Percentiles rank a stretch among this genome's conserved stretches.
These are phyloP conservation scores for Dipodomys merriami DNA, from an alignment of 2,113 vertebrate species.

Conservation along the genomic window DNA sequence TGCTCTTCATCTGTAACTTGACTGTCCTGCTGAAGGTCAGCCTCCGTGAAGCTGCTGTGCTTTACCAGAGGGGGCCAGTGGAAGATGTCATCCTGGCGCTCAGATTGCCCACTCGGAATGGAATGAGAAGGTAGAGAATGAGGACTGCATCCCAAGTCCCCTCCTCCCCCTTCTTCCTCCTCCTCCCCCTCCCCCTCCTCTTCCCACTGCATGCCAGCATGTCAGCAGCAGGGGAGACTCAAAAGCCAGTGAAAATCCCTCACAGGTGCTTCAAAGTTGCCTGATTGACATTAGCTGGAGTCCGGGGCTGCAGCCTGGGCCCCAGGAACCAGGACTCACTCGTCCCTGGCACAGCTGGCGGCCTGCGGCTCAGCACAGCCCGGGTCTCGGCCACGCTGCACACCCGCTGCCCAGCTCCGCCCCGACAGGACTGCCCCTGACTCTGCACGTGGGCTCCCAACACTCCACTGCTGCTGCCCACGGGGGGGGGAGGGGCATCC, in stretches of 20 bases:
- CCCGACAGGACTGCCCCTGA: fast-evolving
- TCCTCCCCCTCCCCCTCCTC: no score
- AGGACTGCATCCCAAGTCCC: neutral
- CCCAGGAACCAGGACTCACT: fast-evolving
- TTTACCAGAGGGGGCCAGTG: neutral
- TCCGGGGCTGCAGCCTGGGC: neutral
- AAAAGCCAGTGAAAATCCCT: neutral
- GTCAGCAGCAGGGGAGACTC: no score
- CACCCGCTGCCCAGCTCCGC: neutral
- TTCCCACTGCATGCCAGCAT: no score
- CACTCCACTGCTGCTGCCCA: neutral
- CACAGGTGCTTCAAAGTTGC: neutral
- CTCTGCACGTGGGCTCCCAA: neutral
- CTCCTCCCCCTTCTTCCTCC: no score
- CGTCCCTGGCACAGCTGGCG: neutral
- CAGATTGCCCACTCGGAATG: neutral
- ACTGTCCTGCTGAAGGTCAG: neutral
- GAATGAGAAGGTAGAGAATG: neutral
- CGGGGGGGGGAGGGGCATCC: no score
- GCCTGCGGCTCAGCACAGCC: neutral
- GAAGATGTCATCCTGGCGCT: neutral
- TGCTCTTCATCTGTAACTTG: neutral
- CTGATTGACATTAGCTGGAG: neutral
- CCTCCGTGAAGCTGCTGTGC: no score
- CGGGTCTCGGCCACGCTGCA: neutral